Conservation (phyloP, 2,888 invertebrate genomes). For the Hirtodrosophila duncani region DNA sequence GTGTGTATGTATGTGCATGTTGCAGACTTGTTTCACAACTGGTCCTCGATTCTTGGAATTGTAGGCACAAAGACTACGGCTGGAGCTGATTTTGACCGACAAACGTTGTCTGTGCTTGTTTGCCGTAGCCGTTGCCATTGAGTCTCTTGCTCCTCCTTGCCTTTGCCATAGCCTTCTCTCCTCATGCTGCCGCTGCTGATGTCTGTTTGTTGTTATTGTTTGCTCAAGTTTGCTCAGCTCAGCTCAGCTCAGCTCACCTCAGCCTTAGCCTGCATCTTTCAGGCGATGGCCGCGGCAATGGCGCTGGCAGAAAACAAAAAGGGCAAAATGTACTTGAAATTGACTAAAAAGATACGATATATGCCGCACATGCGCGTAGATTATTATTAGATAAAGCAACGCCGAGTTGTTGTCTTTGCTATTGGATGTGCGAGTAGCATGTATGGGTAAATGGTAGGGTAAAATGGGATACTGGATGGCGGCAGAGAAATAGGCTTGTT, state of each 20-base stretch:
- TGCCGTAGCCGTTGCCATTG: conserved; percentile 25
- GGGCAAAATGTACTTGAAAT: conserved; percentile 67
- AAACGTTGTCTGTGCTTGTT: conserved; percentile 69
- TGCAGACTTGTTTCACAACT: conserved; percentile 77
- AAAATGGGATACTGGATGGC: conserved; percentile 13
- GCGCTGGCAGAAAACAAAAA: conserved; percentile 45
- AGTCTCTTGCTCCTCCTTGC: conserved; percentile 14
- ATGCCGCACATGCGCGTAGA: conserved; percentile 71
- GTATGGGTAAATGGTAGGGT: conserved; percentile 2
- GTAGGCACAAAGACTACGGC: conserved; percentile 69
- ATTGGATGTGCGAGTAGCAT: conserved; percentile 4
- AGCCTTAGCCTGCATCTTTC: conserved; percentile 43
- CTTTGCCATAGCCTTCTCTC: conserved; percentile 8
- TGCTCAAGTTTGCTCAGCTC: conserved; percentile 24
- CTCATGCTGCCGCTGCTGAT: conserved; percentile 26
- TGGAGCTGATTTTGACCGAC: conserved; percentile 77
- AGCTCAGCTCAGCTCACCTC: conserved; percentile 16
- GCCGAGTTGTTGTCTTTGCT: conserved; percentile 18
- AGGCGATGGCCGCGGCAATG: no score
- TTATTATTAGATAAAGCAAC: conserved; percentile 62
- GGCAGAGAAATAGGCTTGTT: conserved; percentile 31
- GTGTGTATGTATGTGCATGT: conserved; percentile 45
- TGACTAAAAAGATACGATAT: conserved; percentile 64
- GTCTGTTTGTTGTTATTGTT: conserved; percentile 33
- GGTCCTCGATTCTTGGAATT: conserved; percentile 76